Conservation (phyloP, 2,113 vertebrate genomes). For the Paedocypris sp. region DNA sequence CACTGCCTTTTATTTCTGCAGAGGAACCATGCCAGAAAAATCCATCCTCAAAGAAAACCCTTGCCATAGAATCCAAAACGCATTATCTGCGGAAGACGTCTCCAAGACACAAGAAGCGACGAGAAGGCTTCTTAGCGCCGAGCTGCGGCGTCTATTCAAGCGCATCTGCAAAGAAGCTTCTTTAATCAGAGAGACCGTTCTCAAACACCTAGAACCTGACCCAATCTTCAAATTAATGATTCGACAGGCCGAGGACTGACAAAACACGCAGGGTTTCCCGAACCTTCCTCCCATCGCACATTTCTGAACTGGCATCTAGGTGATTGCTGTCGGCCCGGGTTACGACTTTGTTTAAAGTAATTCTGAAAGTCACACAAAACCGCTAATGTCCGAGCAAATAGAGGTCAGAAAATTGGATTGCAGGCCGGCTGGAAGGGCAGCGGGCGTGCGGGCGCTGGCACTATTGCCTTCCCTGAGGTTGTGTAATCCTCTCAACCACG, state of each 20-base stretch:
- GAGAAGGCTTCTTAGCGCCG: constrained; percentile 1
- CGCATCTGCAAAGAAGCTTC: neutral
- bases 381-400: neutral
- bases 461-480: constrained; percentile 3
- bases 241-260: neutral
- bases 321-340: neutral
- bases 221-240: neutral
- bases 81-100: neutral
- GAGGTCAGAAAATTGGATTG: neutral
- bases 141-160: neutral
- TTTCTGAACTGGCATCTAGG: neutral
- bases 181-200: neutral
- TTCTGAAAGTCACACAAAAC: constrained; percentile 2
- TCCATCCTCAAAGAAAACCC: neutral
- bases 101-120: neutral
- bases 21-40: neutral
- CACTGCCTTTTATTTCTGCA: constrained; percentile 18
- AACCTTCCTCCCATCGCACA: neutral
- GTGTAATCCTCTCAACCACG: constrained; percentile 31
- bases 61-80: neutral
- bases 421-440: neutral
- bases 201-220: neutral
- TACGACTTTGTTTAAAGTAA: neutral
- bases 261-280: neutral
- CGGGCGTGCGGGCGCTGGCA: neutral